A percentile compares a stretch with the other conserved stretches of the same genome.
Conservation (phyloP, 2,113 vertebrate genomes). For the Rafetus swinhoei region DNA sequence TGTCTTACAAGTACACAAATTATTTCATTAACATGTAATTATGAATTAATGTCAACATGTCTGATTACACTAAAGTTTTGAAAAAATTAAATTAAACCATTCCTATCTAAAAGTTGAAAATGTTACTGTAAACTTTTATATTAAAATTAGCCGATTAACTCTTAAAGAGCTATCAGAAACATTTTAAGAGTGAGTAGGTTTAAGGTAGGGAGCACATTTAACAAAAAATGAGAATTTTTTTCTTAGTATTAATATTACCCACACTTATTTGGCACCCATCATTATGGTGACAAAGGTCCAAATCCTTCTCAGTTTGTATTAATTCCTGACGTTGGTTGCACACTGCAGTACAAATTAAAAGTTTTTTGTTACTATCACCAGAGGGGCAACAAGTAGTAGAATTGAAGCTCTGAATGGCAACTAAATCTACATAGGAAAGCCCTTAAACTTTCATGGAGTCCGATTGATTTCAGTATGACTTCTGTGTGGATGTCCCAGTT, state of each 20-base stretch:
- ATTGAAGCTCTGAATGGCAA: neutral
- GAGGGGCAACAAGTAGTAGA: neutral
- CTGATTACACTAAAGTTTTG: neutral
- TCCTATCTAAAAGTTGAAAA: neutral
- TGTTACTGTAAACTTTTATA: fast-evolving
- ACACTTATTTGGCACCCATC: fast-evolving
- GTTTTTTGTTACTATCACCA: neutral
- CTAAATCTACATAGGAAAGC: neutral
- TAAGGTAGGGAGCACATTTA: neutral
- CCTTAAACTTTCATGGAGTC: neutral
- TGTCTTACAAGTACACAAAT: neutral
- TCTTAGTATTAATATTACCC: neutral
- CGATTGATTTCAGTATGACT: neutral
- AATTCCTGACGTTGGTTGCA: neutral
- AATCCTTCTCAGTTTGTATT: neutral
- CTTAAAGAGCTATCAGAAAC: neutral
- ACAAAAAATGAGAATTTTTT: neutral
- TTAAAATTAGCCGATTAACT: neutral
- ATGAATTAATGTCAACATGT: neutral
- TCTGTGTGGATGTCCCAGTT: neutral
- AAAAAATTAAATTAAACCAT: neutral
- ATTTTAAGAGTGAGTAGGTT: neutral
- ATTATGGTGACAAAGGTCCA: neutral
- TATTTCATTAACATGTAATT: neutral
- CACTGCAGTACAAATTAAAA: fast-evolving